Evolutionary conservation across 2,888 invertebrate genomes (phyloP), one percentile per base, ranked within the genome.

Genomic region (Diplolepis rosae): DNA sequence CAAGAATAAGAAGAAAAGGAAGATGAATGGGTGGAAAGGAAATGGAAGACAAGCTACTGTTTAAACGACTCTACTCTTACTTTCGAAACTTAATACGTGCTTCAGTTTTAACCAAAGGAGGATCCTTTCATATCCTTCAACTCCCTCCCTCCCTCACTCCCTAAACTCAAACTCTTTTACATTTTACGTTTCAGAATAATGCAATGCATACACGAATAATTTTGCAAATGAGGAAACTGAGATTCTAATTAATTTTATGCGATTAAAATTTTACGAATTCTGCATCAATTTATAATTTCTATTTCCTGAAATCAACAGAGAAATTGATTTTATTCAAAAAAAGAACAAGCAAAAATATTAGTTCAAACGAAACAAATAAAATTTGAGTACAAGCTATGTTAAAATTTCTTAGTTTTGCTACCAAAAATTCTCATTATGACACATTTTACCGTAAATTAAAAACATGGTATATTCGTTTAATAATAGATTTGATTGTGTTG

Each of bases 1-100:
- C 5, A 22, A 9, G 32, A 1, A 51, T 2, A 24, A 11, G 35
- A 56, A 35, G 22, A 18, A 56, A 35, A 22, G 18, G 7, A 24
- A 61, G 24, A 61, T n/a, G 61, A 61, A 61, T 35, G 35, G n/a
- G 61, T 6, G 11, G 24, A 39, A 61, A n/a, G 39, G 61, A 39
- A 61, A 61, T 61, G 61, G 35, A 61, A 61, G 61, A 61, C 61
- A n/a, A 18, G 61, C 61, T 61, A 39, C 61, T 61, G 61, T 61
- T 61, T 61, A 61, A 61, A 61, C 39, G 61, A 61, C 35, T 61
- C 61, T 61, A 24, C 61, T 35, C 22, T 56, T 56, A 56, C 56
- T 56, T 35, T 35, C 22, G 61, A 61, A 61, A 61, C 39, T 39
- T 61, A 39, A 61, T 61, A 61, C 35, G n/a, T 35, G 35, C 22